These are phyloP conservation scores for Pipistrellus kuhlii DNA, from an alignment of 2,797 vertebrate genomes.

Conservation along the genomic window DNA sequence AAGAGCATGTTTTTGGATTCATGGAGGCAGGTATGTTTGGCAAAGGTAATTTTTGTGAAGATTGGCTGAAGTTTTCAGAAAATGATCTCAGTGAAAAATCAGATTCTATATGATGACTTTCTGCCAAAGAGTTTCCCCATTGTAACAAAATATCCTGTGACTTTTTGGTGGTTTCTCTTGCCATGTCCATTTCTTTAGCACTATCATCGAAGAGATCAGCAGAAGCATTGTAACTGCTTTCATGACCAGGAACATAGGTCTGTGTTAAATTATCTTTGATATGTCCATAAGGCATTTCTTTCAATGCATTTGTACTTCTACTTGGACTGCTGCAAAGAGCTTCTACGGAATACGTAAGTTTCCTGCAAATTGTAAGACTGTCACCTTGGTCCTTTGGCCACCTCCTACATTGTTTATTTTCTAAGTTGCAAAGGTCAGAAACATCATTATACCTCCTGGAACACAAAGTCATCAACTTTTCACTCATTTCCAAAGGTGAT, in stretches of 20 bases:
- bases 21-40: neutral
- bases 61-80: conserved; percentile 34
- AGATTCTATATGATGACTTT: conserved; percentile 62
- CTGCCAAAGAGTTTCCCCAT: conserved; percentile 56
- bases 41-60: conserved; percentile 44
- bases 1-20: conserved; percentile 69
- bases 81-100: conserved; percentile 58
- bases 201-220: conserved; percentile 88
- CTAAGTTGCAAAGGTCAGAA: conserved; percentile 55
- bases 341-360: conserved; percentile 59
- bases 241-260: conserved; percentile 16
- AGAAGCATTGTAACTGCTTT: conserved; percentile 86
- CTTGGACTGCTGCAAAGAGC: neutral
- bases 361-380: conserved; percentile 49
- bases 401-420: conserved; percentile 75
- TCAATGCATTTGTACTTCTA: conserved; percentile 59
- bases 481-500: conserved; percentile 59
- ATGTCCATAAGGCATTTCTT: conserved; percentile 61
- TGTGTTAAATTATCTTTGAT: conserved; percentile 19
- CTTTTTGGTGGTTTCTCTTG: conserved; percentile 67
- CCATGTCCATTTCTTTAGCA: conserved; percentile 67
- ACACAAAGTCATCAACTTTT: conserved; percentile 3
- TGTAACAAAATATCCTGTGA: conserved; percentile 60
- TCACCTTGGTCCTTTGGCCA: conserved; percentile 45
- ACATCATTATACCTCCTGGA: neutral